Evolutionary conservation across 2,888 invertebrate species (phyloP).

Genomic region (Macaria liturata): DNA sequence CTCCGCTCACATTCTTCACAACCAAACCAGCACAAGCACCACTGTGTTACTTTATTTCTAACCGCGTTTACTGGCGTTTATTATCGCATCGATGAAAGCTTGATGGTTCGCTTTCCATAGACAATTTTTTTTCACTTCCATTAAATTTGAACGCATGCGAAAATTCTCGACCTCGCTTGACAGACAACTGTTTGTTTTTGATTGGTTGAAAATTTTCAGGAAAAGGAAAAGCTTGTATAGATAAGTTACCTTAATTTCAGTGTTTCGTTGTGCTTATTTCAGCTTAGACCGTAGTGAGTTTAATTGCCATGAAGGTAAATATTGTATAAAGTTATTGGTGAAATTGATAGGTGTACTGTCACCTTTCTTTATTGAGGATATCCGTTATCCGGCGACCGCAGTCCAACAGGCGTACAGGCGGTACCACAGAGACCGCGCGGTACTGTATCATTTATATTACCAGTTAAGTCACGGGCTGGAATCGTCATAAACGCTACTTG

Average conservation of each 20-base stretch:
- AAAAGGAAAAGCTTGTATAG: slow-evolving; percentile 39
- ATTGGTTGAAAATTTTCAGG: slow-evolving; percentile 72
- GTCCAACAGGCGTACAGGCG: not conserved
- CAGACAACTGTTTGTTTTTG: slow-evolving; percentile 78
- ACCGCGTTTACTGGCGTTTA: not conserved
- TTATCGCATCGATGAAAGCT: not conserved
- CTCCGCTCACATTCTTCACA: slow-evolving; percentile 33
- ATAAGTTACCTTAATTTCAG: slow-evolving; percentile 1
- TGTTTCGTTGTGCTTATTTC: not conserved
- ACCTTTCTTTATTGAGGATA: slow-evolving; percentile 62
- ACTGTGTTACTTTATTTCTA: not conserved
- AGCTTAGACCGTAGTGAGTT: not conserved
- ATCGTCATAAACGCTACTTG: slow-evolving; percentile 30
- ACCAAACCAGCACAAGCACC: slow-evolving; percentile 49
- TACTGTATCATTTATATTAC: slow-evolving; percentile 1
- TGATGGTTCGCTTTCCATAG: not conserved
- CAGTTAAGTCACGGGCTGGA: not conserved
- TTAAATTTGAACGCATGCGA: slow-evolving; percentile 51
- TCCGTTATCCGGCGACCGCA: slow-evolving; percentile 65
- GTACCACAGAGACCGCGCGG: slow-evolving; percentile 21
- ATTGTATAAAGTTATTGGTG: not conserved
- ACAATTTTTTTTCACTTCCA: not conserved
- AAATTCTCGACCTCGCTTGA: slow-evolving; percentile 53
- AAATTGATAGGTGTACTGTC: slow-evolving; percentile 7
- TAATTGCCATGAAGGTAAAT: slow-evolving; percentile 3